These are phyloP conservation scores for Arrhopalites spinosus DNA, from an alignment of 2,888 invertebrate species.

Conservation along the genomic window DNA sequence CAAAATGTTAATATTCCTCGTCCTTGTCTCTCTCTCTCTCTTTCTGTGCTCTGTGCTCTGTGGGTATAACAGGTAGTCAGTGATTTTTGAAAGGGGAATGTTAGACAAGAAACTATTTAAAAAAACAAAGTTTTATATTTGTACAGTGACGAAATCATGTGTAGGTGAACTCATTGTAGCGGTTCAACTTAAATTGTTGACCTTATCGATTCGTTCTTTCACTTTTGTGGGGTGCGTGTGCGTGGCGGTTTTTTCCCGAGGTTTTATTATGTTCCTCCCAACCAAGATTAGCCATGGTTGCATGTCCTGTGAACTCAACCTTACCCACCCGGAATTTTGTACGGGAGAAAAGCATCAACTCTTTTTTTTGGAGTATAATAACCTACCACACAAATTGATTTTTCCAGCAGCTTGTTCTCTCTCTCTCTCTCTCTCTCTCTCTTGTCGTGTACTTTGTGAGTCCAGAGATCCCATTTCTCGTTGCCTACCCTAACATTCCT, in stretches of 20 bases:
- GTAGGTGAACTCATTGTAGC: conserved; percentile 15
- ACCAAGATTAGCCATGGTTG: background rate
- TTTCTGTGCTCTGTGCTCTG: background rate
- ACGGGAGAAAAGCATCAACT: background rate
- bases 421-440: background rate
- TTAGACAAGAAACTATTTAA: too few relatives aligned
- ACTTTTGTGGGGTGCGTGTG: background rate
- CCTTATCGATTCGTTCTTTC: conserved; percentile 25
- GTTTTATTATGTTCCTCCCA: background rate
- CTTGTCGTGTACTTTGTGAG: too few relatives aligned
- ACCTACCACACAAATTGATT: too few relatives aligned
- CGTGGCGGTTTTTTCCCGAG: background rate
- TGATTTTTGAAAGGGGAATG: too few relatives aligned
- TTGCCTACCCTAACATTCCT: conserved; percentile 28
- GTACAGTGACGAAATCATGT: background rate
- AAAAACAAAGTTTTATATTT: conserved; percentile 12
- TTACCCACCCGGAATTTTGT: background rate
- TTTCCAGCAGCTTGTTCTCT: background rate
- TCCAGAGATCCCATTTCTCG: too few relatives aligned
- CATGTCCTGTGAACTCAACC: too few relatives aligned
- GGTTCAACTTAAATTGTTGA: conserved; percentile 22
- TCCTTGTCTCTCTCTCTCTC: background rate
- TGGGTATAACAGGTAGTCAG: too few relatives aligned
- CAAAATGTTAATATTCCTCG: background rate
- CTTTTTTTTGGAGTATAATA: background rate